Conservation (phyloP, 53 echinoderm and acorn worm species). For the Pentamera pediparva region DNA sequence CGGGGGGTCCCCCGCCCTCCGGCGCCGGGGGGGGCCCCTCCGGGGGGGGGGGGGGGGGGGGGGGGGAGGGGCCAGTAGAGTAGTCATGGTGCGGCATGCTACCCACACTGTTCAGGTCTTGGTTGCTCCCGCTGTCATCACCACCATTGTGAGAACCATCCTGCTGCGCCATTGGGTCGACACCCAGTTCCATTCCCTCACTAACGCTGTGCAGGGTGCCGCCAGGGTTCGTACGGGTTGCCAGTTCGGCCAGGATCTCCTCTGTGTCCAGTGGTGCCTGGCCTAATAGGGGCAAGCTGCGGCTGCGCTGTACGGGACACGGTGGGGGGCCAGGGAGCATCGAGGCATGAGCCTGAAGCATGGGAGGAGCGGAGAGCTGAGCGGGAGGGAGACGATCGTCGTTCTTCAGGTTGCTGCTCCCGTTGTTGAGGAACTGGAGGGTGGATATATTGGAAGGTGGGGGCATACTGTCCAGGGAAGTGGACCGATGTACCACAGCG, state of each 20-base stretch:
- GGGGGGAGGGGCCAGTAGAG: conserved; percentile 1
- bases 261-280: conserved; percentile 41
- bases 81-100: conserved; percentile 29
- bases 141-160: conserved; percentile 22
- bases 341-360: conserved; percentile 42
- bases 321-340: conserved; percentile 57
- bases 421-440: conserved; percentile 25
- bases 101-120: conserved; percentile 2
- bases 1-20: neutral
- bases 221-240: conserved; percentile 45
- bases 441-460: conserved; percentile 50
- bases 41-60: too few relatives aligned
- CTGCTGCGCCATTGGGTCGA: conserved; percentile 16
- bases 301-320: conserved; percentile 83
- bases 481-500: conserved; percentile 80
- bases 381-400: conserved; percentile 8
- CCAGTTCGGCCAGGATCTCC: conserved; percentile 70
- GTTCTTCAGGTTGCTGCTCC: conserved; percentile 3
- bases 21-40: neutral
- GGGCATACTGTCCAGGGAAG: conserved; percentile 81
- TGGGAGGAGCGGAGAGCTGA: neutral
- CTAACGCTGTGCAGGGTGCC: conserved; percentile 29
- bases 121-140: conserved; percentile 28
- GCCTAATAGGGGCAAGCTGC: conserved; percentile 73
- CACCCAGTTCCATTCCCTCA: conserved; percentile 20